Conservation (phyloP, 2,888 invertebrate genomes). For the Lycocerus yunnanus region DNA sequence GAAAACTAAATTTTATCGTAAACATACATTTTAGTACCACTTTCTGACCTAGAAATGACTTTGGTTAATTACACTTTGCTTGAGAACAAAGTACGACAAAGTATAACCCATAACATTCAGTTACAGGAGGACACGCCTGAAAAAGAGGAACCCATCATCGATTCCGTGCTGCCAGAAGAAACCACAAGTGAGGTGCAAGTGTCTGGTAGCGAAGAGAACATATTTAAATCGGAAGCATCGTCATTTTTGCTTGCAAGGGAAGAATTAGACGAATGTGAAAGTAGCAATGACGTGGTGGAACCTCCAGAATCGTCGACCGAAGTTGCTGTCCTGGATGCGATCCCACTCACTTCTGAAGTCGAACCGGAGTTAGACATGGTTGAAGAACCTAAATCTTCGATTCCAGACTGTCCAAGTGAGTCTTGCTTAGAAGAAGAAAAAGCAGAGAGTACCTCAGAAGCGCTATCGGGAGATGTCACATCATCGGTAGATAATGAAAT, state of each 20-base stretch:
- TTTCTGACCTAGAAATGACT: too few species aligned
- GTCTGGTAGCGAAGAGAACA: not conserved
- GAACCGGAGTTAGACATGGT: not conserved
- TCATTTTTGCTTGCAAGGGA: slow-evolving; percentile 32
- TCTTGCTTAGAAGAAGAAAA: not conserved
- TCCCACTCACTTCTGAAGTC: not conserved
- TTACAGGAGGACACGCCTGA: not conserved
- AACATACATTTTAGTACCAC: too few species aligned
- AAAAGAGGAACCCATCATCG: not conserved
- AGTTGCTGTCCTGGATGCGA: not conserved
- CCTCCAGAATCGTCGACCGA: not conserved
- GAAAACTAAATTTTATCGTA: too few species aligned
- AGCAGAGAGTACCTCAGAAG: not conserved
- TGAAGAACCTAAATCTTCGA: not conserved
- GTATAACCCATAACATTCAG: too few species aligned
- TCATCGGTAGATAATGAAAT: slow-evolving; percentile 46
- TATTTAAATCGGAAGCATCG: not conserved
- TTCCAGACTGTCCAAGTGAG: not conserved
- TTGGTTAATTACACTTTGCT: too few species aligned
- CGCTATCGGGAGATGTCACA: slow-evolving; percentile 13
- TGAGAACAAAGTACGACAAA: too few species aligned
- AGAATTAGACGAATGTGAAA: slow-evolving; percentile 47
- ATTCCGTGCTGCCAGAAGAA: not conserved
- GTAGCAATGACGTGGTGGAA: slow-evolving; percentile 23
- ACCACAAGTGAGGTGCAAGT: not conserved